phyloP scores from a whole-genome alignment of 30 jellyfish, hydroid and myxozoan species.

The Cassiopea andromeda region DNA sequence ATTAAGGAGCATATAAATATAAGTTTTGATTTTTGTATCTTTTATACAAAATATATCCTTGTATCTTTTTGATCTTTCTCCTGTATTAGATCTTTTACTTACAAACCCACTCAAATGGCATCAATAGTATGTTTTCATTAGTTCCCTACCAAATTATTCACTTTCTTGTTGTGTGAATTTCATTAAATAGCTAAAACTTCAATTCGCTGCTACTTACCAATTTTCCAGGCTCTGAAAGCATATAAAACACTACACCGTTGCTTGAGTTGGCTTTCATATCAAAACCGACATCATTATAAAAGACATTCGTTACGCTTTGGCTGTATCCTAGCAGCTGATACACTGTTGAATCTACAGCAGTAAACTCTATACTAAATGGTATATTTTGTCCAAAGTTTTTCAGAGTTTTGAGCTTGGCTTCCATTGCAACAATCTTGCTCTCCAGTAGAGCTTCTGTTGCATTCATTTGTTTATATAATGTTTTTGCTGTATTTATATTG shows the following conservation, averaged over 20 bases:
- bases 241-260: conserved; percentile 80
- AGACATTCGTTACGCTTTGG: conserved; percentile 28
- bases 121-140: too few species aligned
- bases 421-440: conserved; percentile 43
- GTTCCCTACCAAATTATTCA: neutral
- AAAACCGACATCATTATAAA: conserved; percentile 65
- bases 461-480: conserved; percentile 34
- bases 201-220: conserved; percentile 25
- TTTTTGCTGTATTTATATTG: conserved; percentile 49
- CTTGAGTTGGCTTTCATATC: conserved; percentile 73
- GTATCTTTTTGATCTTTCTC: too few species aligned
- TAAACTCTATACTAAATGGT: conserved; percentile 86
- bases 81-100: too few species aligned
- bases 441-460: conserved; percentile 31
- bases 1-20: too few species aligned
- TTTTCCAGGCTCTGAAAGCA: conserved; percentile 74
- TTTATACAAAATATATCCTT: too few species aligned
- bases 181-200: neutral
- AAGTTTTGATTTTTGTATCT: too few species aligned
- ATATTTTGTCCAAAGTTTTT: conserved; percentile 55
- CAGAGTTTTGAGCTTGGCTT: conserved; percentile 59
- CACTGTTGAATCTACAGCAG: conserved; percentile 41
- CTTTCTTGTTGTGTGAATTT: neutral
- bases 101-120: too few species aligned
- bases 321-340: conserved; percentile 62